phyloP scores from a whole-genome alignment of 2,797 vertebrate genomes.

The Clarias laeviceps region DNA sequence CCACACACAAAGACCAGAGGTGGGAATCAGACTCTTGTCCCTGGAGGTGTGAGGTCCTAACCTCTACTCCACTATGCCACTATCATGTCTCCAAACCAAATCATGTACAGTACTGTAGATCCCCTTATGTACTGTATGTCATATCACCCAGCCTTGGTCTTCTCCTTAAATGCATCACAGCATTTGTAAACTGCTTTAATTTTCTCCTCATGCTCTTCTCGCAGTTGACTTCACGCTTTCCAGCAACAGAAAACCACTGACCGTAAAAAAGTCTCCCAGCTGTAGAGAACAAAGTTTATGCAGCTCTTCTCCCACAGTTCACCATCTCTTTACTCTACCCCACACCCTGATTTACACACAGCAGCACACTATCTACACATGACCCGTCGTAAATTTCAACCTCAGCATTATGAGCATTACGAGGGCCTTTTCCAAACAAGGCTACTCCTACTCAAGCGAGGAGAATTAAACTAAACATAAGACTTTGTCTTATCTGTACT shows the following conservation, averaged over 20 bases:
- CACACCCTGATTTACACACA: slow-evolving; percentile 21
- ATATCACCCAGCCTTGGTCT: not conserved
- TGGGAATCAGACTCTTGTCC: too few species aligned
- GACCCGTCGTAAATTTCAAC: not conserved
- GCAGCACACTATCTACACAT: not conserved
- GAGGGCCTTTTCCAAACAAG: slow-evolving; percentile 7
- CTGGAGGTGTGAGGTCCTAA: too few species aligned
- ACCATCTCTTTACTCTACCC: slow-evolving; percentile 5
- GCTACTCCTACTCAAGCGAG: slow-evolving; percentile 8
- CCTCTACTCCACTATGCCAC: too few species aligned
- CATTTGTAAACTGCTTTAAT: not conserved
- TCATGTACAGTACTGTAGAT: too few species aligned
- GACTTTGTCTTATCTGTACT: not conserved
- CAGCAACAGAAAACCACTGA: not conserved
- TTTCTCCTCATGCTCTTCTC: not conserved
- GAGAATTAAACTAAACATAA: not conserved
- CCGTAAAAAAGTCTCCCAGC: not conserved
- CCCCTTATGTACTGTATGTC: too few species aligned
- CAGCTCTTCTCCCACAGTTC: not conserved
- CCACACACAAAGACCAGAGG: too few species aligned
- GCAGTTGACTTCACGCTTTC: not conserved
- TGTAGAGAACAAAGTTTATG: not conserved
- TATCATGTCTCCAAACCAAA: too few species aligned
- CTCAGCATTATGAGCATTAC: not conserved
- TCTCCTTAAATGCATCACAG: not conserved